Conservation (phyloP, 2,797 vertebrate genomes). For the Cheirogaleus major region DNA sequence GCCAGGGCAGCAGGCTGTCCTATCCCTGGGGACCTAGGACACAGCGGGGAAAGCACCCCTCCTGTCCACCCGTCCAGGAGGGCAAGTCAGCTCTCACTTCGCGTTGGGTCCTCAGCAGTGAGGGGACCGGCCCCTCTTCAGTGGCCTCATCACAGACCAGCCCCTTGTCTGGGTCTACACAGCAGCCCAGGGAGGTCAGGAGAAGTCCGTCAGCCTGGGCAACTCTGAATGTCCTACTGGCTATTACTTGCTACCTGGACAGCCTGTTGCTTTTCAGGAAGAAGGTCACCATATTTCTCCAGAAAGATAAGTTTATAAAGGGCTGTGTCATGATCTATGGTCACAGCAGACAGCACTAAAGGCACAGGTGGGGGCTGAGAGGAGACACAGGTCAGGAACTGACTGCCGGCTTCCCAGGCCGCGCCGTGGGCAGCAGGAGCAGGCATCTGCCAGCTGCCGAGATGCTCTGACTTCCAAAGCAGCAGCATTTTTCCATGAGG, state of each 20-base stretch:
- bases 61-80: neutral
- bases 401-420: neutral
- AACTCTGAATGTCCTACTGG: neutral
- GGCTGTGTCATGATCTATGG: neutral
- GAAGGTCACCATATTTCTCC: neutral
- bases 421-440: neutral
- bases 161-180: neutral
- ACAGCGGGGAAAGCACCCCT: neutral
- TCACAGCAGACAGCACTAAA: neutral
- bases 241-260: neutral
- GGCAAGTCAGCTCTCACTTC: neutral
- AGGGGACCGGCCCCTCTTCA: neutral
- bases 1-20: rapidly evolving
- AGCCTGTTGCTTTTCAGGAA: neutral
- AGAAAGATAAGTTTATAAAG: neutral
- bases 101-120: neutral
- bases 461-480: neutral
- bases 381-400: neutral
- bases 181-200: neutral
- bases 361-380: neutral
- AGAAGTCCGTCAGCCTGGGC: neutral
- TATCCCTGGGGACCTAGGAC: neutral
- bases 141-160: neutral
- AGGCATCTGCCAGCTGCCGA: too few species aligned
- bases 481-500: neutral